A percentile compares a stretch with the other conserved stretches of the same genome.
Conservation (phyloP, 2,888 invertebrate genomes). For the Julus scandinavius region DNA sequence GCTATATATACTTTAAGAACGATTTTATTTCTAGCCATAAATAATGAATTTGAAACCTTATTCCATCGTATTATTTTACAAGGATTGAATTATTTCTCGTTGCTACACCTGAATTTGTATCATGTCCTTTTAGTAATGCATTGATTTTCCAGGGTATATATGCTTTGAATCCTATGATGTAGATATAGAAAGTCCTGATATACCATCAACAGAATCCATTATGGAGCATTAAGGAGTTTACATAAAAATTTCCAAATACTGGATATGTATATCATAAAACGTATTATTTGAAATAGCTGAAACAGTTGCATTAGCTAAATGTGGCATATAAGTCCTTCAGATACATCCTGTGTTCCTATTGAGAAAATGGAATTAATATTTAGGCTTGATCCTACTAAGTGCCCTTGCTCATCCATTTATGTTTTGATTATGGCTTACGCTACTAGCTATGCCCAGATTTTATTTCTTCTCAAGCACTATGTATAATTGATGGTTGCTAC, state of each 20-base stretch:
- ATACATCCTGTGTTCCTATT: background rate
- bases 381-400: slow-evolving; percentile 14
- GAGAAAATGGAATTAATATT: background rate
- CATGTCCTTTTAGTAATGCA: background rate
- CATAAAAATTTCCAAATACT: background rate
- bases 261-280: background rate
- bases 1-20: background rate
- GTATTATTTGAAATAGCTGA: slow-evolving; percentile 12
- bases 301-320: slow-evolving; percentile 10
- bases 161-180: background rate
- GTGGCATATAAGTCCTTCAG: background rate
- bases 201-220: background rate
- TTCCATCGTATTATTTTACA: background rate
- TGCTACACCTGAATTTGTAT: background rate
- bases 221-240: background rate
- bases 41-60: background rate
- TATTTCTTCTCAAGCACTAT: slow-evolving; percentile 2
- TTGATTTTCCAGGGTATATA: background rate
- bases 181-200: background rate
- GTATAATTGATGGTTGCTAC: slow-evolving; percentile 20
- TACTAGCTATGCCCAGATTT: background rate
- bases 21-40: background rate
- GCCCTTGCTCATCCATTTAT: slow-evolving; percentile 19
- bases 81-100: background rate
- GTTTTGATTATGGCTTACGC: slow-evolving; percentile 2